Base-by-base conservation (phyloP, 2,888 invertebrate species). In the Xanthia icteritia region DNA sequence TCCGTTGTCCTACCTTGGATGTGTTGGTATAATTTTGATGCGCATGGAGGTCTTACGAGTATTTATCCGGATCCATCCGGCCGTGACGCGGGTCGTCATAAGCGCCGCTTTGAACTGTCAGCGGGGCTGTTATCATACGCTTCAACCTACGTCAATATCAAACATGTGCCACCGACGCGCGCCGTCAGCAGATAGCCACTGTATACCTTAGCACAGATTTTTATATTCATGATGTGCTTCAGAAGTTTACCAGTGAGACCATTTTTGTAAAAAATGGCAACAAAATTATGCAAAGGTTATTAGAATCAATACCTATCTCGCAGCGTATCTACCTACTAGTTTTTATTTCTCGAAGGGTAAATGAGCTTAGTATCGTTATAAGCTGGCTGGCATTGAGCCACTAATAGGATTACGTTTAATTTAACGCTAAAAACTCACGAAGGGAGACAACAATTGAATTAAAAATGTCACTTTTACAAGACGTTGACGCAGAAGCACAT, bases 1-100 rank as follows among this genome's bases (percentile, higher is more conserved):
- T 87, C 88, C 86, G 80, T 81, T 77, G 70, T 74, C 39, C 39
- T 42, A 76, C 85, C 89, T 91, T 90, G 92, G 89, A 91, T 88
- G 84, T 85, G 77, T 65, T 67, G 66, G 84, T 83, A 86, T 75
- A 83, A 82, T 84, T 83, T 87, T 76, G 84, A 86, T 75, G 81
- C 61, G 56, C 67, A 60, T 61, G 76, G 71, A 71, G 51, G 73
- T 64, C 69, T 82, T 88, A n/a, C n/a, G n/a, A n/a, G n/a, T n/a
- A 87, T 85, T 86, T 86, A 84, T 81, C 81, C 72, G 83, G 82
- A 73, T 84, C 77, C 83, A 89, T 6, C 85, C 84, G 83, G 68
- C 73, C 85, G 86, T 90, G 89, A 89, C 86, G 82, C 81, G 88
- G 89, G 89, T 88, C 86, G 77, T 73, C 79, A 77, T 74, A 76